phyloP scores from a whole-genome alignment of 1,140 invertebrate species.

The Drosophila equinoxialis region DNA sequence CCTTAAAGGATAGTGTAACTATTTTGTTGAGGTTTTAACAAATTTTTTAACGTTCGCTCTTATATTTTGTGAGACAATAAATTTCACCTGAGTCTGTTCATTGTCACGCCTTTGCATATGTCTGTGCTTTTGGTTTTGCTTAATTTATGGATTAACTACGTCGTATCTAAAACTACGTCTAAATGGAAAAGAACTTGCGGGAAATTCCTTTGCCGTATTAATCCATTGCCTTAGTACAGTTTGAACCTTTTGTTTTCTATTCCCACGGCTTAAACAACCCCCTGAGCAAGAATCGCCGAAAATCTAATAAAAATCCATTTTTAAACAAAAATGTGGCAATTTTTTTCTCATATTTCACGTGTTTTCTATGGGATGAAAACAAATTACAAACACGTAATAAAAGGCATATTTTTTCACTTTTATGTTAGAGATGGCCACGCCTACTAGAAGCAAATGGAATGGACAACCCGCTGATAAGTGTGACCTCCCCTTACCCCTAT shows the following conservation, averaged over 20 bases:
- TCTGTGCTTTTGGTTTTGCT: conserved; percentile 34
- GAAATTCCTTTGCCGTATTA: conserved; percentile 52
- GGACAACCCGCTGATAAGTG: conserved; percentile 39
- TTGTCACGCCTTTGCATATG: conserved; percentile 77
- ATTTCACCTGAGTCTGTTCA: conserved; percentile 62
- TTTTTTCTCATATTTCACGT: conserved; percentile 76
- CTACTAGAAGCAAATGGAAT: conserved; percentile 25
- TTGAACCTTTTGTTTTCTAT: conserved; percentile 37
- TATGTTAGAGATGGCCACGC: conserved; percentile 57
- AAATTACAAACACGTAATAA: conserved; percentile 71
- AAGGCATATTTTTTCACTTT: conserved; percentile 71
- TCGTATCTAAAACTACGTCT: conserved; percentile 1
- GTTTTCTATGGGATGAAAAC: conserved; percentile 60
- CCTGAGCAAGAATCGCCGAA: not conserved
- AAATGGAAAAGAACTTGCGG: conserved; percentile 33
- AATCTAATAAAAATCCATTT: conserved; percentile 77
- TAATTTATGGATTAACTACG: conserved; percentile 62
- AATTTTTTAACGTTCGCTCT: conserved; percentile 22
- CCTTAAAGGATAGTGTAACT: conserved; percentile 38
- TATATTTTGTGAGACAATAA: conserved; percentile 51
- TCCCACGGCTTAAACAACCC: conserved; percentile 60
- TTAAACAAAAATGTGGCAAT: conserved; percentile 65
- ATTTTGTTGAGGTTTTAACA: not conserved
- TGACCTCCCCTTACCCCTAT: conserved; percentile 75
- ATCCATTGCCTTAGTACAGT: conserved; percentile 29